phyloP scores from a whole-genome alignment of 2,888 invertebrate genomes.

The Pollenia labialis region DNA sequence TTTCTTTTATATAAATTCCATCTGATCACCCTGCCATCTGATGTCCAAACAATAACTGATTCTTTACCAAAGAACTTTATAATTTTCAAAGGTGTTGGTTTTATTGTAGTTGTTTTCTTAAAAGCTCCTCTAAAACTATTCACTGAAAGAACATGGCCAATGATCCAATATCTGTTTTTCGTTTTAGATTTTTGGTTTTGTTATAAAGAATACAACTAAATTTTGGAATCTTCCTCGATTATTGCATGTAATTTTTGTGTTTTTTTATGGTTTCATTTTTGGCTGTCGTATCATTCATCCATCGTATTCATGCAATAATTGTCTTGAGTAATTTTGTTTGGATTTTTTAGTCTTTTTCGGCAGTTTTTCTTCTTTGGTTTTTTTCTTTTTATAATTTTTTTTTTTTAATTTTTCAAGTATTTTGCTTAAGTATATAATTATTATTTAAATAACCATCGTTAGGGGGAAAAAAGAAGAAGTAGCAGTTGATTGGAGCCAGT shows the following conservation, averaged over 20 bases:
- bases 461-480: conserved; percentile 31
- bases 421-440: conserved; percentile 69
- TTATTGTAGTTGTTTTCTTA: conserved; percentile 30
- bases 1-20: too few species aligned
- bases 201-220: conserved; percentile 22
- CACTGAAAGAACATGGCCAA: conserved; percentile 31
- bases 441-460: conserved; percentile 69
- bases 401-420: conserved; percentile 30
- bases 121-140: conserved; percentile 29
- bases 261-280: conserved; percentile 4
- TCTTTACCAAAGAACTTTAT: conserved; percentile 1
- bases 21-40: conserved; percentile 23
- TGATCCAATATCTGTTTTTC: conserved; percentile 36
- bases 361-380: neutral
- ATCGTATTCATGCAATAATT: conserved; percentile 60
- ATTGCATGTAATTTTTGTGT: conserved; percentile 44
- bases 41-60: neutral
- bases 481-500: neutral
- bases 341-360: conserved; percentile 37
- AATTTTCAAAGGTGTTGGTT: conserved; percentile 51
- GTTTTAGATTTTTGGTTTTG: neutral
- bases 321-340: conserved; percentile 61
- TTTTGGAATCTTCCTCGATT: conserved; percentile 25
- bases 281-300: conserved; percentile 7
- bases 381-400: conserved; percentile 12